Conservation (phyloP, 1,140 invertebrate genomes). For the Pseudomyrmex cubaensis region DNA sequence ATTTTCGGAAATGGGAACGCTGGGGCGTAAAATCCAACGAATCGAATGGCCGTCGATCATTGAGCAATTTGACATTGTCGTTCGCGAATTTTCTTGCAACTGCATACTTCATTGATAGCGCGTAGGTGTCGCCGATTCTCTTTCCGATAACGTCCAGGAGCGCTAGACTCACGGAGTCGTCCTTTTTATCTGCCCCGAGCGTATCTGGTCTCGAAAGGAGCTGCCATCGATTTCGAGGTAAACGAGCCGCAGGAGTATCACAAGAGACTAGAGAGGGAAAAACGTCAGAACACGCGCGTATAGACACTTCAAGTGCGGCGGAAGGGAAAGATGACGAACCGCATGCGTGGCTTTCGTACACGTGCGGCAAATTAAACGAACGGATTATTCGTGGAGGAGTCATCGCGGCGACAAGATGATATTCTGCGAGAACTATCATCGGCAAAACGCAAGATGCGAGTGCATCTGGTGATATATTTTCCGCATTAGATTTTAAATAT, state of each 20-base stretch:
- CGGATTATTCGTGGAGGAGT: constrained; percentile 7
- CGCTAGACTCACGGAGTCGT: not conserved
- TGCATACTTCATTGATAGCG: not conserved
- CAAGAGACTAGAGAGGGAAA: constrained; percentile 1
- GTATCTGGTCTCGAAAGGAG: not conserved
- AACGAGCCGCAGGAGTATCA: constrained; percentile 15
- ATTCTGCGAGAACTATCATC: not conserved
- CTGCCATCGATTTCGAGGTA: constrained; percentile 25
- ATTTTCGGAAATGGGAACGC: not conserved
- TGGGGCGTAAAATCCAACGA: not conserved
- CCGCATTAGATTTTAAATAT: too few relatives aligned
- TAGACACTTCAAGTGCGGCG: not conserved
- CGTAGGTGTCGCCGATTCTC: not conserved
- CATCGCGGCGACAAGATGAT: not conserved
- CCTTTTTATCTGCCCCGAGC: constrained; percentile 4
- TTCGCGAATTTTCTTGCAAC: not conserved
- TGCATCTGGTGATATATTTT: not conserved
- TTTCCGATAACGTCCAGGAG: constrained; percentile 12
- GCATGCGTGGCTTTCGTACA: constrained; percentile 57
- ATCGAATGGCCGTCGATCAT: not conserved
- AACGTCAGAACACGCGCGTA: constrained; percentile 18
- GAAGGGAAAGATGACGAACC: not conserved
- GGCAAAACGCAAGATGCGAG: not conserved
- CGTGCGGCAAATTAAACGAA: constrained; percentile 51
- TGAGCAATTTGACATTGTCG: not conserved